Conservation (phyloP, 2,113 vertebrate genomes). For the Eretmochelys imbricata region DNA sequence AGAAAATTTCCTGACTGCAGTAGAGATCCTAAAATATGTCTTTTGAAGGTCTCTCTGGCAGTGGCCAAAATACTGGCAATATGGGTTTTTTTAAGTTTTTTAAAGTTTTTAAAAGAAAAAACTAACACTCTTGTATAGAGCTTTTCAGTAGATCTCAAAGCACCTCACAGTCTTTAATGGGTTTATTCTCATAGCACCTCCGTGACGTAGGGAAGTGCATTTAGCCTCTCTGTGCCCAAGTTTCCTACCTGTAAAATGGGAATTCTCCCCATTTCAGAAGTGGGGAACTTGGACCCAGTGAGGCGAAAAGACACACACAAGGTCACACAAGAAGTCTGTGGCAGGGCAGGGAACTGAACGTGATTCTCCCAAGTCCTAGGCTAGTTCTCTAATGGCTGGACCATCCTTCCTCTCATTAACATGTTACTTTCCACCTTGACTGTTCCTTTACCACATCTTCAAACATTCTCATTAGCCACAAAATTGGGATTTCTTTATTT, state of each 20-base stretch:
- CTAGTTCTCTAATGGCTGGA: neutral
- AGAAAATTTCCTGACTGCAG: neutral
- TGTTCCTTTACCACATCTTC: neutral
- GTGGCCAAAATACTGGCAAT: neutral
- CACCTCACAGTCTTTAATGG: neutral
- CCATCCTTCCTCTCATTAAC: neutral
- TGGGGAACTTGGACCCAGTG: neutral
- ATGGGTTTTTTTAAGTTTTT: neutral
- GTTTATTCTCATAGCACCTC: neutral
- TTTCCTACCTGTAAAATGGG: neutral
- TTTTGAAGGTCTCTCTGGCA: neutral
- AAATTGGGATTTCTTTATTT: neutral
- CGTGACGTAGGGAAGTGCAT: neutral
- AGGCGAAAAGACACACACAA: neutral
- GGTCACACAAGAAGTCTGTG: neutral
- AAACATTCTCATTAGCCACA: neutral
- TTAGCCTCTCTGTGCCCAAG: neutral
- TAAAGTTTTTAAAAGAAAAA: neutral
- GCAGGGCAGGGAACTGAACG: neutral
- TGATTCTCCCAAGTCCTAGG: neutral
- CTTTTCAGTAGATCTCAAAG: neutral
- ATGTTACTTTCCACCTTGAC: neutral
- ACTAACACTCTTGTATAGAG: neutral
- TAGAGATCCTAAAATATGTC: neutral
- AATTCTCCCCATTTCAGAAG: neutral